Evolutionary conservation across 2,797 vertebrate genomes (phyloP).

Genomic region (Pseudopleuronectes americanus): DNA sequence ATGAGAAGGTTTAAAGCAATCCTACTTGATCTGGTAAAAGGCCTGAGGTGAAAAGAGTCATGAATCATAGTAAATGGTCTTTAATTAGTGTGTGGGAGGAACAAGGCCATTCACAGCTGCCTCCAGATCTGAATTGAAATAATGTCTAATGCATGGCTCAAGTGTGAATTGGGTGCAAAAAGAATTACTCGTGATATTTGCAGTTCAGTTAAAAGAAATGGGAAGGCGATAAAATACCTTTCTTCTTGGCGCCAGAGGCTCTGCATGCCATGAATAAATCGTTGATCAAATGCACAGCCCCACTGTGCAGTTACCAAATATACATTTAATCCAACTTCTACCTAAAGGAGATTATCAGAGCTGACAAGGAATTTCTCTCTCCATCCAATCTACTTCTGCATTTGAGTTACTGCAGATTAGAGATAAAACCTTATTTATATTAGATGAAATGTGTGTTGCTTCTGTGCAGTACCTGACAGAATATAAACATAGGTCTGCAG

Average conservation of each 20-base stretch:
- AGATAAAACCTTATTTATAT: slow-evolving; percentile 52
- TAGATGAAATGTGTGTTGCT: slow-evolving; percentile 39
- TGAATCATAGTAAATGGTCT: slow-evolving; percentile 48
- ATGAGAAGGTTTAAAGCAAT: slow-evolving; percentile 41
- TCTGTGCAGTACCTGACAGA: slow-evolving; percentile 45
- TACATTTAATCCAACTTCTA: slow-evolving; percentile 33
- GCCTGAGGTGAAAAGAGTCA: slow-evolving; percentile 29
- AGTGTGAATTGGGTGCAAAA: too few relatives aligned
- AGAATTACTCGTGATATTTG: background rate
- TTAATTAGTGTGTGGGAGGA: slow-evolving; percentile 44
- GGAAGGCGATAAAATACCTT: background rate
- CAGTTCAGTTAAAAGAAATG: background rate
- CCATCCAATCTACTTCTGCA: slow-evolving; percentile 24
- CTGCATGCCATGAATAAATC: background rate
- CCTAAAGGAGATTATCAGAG: slow-evolving; percentile 34
- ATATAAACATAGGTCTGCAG: slow-evolving; percentile 46
- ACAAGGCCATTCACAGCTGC: slow-evolving; percentile 15
- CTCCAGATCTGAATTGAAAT: slow-evolving; percentile 26
- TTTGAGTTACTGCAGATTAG: slow-evolving; percentile 40
- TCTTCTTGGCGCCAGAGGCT: background rate
- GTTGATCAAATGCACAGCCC: background rate
- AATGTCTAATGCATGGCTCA: background rate
- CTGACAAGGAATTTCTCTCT: slow-evolving; percentile 46
- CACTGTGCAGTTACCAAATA: slow-evolving; percentile 11
- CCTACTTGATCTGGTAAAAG: slow-evolving; percentile 38